Evolutionary conservation across 2,797 vertebrate genomes (phyloP), one percentile per base, ranked within the genome.

Genomic region (Aselliscus stoliczkanus): DNA sequence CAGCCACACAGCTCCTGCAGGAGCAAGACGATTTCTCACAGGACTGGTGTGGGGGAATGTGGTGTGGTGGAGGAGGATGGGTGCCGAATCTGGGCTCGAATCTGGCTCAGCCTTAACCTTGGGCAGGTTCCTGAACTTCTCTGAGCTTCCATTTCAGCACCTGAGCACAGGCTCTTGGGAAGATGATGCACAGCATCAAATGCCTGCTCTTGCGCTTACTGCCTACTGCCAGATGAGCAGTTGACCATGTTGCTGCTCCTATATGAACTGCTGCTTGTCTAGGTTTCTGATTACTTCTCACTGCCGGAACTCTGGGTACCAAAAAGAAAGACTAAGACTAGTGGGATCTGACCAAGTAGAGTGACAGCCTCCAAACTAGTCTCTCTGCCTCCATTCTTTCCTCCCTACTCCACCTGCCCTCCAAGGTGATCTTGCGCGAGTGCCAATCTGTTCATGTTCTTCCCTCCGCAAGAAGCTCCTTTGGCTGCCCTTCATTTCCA

Each of bases 401-500:
- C 47, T 83, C 81, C 20, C 44, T 0, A 25, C 8, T 13, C 25
- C 25, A 50, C 29, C 70, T 60, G 76, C 62, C 80, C 50, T 91
- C 52, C 29, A 21, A 58, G 27, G 10, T 23, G 56, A 47, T 77
- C 31, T 25, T 54, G 50, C 62, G 60, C 15, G 75, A 70, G 72
- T 47, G 50, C 84, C 77, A 25, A 34, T 31, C 80, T 75, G 37
- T 54, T 88, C n/a, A 3, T 20, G 6, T 69, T 76, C 72, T 52
- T 83, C n/a, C 15, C 25, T 93, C 72, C 11, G 5, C 27, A 10
- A 92, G 88, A 62, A 65, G 11, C 50, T 85, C 72, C 79, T 95
- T 17, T 88, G 81, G 87, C 92, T 60, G 56, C 82, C 76, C 44
- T 75, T 90, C 62, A 4, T 27, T 54, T 75, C 56, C 67, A 69